Conservation (phyloP, 2,888 invertebrate species). For the Lacanobia wlatinum region DNA sequence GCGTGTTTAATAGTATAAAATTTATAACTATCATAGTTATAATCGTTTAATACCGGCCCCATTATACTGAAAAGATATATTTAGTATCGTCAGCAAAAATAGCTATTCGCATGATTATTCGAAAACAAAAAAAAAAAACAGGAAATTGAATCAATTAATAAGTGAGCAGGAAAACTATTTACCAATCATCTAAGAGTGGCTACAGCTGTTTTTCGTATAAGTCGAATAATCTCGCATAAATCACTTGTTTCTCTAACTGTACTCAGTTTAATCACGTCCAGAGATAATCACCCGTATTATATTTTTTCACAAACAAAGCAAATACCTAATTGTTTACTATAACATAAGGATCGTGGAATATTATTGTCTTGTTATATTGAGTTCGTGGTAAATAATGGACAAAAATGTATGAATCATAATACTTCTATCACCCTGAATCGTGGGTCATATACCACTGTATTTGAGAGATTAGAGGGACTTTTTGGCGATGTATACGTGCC, state of each 20-base stretch:
- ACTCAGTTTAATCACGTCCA: conserved; percentile 73
- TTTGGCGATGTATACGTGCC: no score
- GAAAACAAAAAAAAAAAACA: not conserved
- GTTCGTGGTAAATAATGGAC: conserved; percentile 10
- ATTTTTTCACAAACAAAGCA: conserved; percentile 75
- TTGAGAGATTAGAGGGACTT: no score
- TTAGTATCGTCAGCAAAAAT: conserved; percentile 52
- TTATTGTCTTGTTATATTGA: conserved; percentile 12
- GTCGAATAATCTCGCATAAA: conserved; percentile 10
- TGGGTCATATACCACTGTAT: no score
- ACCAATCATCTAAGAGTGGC: no score
- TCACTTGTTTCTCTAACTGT: conserved; percentile 9
- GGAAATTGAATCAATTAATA: not conserved
- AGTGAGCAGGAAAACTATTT: not conserved
- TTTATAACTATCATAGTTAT: conserved; percentile 80
- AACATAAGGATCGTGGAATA: conserved; percentile 65
- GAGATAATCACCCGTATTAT: conserved; percentile 77
- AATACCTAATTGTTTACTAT: conserved; percentile 78
- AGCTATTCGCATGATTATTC: not conserved
- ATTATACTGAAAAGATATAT: conserved; percentile 57
- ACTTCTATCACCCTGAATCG: no score
- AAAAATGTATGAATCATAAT: conserved; percentile 27
- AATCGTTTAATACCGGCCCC: conserved; percentile 76
- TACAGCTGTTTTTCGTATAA: conserved; percentile 6
- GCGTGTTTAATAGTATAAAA: conserved; percentile 75